A percentile compares a stretch with the other conserved stretches of the same genome.
These are phyloP conservation scores for Solenopsis invicta DNA, from an alignment of 1,140 invertebrate genomes.

Conservation along the genomic window DNA sequence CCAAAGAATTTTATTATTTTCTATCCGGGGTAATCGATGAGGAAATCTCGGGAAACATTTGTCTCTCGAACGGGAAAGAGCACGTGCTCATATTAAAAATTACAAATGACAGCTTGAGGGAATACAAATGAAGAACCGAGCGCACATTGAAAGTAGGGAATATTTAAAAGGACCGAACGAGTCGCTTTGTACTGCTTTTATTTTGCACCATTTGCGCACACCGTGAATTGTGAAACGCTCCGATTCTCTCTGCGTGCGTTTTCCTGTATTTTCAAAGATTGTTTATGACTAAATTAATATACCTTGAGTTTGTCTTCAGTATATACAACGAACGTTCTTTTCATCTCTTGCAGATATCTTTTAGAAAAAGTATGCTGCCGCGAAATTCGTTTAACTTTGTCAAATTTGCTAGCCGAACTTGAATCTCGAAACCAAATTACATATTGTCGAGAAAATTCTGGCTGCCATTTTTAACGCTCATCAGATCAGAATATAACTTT, in stretches of 20 bases:
- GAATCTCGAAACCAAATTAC: slow-evolving; percentile 30
- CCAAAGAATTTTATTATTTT: slow-evolving; percentile 47
- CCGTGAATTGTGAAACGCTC: neutral
- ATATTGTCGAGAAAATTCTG: neutral
- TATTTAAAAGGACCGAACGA: neutral
- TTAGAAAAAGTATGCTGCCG: neutral
- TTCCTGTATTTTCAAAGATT: neutral
- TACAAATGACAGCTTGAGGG: slow-evolving; percentile 20
- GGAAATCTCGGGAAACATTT: neutral
- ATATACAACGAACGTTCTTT: neutral
- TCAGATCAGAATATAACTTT: slow-evolving; percentile 2
- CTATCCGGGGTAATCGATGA: slow-evolving; percentile 59
- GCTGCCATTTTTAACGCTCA: slow-evolving; percentile 8
- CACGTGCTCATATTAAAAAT: slow-evolving; percentile 61
- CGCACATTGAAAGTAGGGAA: neutral
- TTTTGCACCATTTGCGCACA: slow-evolving; percentile 12
- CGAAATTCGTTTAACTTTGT: slow-evolving; percentile 25
- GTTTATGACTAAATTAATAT: slow-evolving; percentile 12
- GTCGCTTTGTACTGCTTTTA: slow-evolving; percentile 45
- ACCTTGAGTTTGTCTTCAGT: neutral
- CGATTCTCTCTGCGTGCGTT: neutral
- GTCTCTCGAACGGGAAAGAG: neutral
- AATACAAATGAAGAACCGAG: neutral
- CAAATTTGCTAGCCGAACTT: slow-evolving; percentile 11
- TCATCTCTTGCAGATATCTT: neutral